Evolutionary conservation across 2,113 vertebrate genomes (phyloP).

Genomic region (Vimba vimba): DNA sequence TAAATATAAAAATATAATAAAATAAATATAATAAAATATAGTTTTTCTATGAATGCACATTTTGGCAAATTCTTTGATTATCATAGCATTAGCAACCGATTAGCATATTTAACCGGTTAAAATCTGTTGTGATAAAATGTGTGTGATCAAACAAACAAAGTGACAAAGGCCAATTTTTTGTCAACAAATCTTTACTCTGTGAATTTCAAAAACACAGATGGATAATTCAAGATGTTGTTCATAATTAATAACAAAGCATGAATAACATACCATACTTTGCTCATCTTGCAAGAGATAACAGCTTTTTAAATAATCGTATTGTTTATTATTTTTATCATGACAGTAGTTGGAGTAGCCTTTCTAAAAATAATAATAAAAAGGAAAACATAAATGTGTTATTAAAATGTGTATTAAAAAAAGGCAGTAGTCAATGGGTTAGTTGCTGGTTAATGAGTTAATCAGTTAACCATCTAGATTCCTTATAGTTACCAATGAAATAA

Average conservation of each 20-base stretch:
- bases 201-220: neutral
- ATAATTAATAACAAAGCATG: neutral
- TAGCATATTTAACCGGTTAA: neutral
- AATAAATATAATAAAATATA: neutral
- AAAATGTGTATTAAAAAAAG: neutral
- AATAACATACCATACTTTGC: too few species aligned
- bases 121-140: neutral
- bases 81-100: neutral
- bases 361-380: neutral
- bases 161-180: neutral
- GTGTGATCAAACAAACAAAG: neutral
- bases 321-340: too few species aligned
- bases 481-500: conserved; percentile 81
- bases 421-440: neutral
- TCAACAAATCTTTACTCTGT: neutral
- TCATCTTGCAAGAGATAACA: too few species aligned
- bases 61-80: neutral
- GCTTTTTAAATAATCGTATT: too few species aligned
- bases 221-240: neutral
- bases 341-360: neutral
- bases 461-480: neutral
- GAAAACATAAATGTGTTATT: neutral
- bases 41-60: neutral
- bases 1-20: neutral
- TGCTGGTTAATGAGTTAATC: neutral